Percentiles rank a stretch among this genome's conserved stretches.
These are phyloP conservation scores for Tipula confusa DNA, from an alignment of 2,888 invertebrate species.

Conservation along the genomic window DNA sequence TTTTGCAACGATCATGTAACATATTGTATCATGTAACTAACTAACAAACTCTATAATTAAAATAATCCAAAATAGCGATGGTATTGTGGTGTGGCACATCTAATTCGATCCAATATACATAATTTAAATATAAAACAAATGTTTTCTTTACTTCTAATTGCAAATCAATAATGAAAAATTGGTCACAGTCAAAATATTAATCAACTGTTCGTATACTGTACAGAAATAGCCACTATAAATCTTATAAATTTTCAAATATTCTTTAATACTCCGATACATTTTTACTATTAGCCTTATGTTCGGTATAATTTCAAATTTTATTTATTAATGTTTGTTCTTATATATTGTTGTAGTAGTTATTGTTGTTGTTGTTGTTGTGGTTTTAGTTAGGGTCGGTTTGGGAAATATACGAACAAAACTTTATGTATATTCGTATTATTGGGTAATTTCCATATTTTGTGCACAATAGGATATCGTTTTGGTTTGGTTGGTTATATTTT, in stretches of 20 bases:
- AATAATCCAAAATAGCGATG: too few relatives aligned
- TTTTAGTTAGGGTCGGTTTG: neutral
- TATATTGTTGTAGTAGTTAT: too few relatives aligned
- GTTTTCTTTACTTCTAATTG: neutral
- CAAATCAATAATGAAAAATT: neutral
- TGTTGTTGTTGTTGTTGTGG: too few relatives aligned
- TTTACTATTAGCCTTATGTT: neutral
- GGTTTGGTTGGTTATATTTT: neutral
- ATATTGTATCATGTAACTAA: too few relatives aligned
- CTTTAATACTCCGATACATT: neutral
- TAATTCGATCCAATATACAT: neutral
- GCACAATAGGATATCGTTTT: constrained; percentile 15
- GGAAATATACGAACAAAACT: neutral
- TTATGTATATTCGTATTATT: neutral
- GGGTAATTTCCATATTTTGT: constrained; percentile 9
- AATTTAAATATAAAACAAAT: neutral
- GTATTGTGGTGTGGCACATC: too few relatives aligned
- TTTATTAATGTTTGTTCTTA: too few relatives aligned
- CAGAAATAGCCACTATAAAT: neutral
- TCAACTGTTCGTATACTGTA: neutral
- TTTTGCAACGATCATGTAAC: too few relatives aligned
- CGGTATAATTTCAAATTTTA: neutral
- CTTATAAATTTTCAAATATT: neutral
- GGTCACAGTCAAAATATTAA: neutral
- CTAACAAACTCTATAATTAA: too few relatives aligned